phyloP scores from a whole-genome alignment of 2,888 invertebrate genomes.

The Aleiodes alternator region DNA sequence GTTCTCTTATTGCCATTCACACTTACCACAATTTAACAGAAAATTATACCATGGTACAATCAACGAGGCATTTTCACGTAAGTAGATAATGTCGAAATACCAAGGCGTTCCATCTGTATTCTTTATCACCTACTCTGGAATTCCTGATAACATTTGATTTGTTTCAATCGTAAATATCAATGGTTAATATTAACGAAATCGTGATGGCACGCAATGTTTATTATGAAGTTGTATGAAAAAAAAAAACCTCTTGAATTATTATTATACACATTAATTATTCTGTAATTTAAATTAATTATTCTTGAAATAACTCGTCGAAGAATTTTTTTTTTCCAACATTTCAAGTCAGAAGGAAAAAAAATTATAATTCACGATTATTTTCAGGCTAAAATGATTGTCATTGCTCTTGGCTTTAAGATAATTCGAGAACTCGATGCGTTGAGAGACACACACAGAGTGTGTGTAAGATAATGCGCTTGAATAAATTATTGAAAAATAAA shows the following conservation, averaged over 20 bases:
- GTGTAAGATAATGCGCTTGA: no score
- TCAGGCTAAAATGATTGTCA: background rate
- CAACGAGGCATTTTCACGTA: slow-evolving; percentile 5
- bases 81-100: slow-evolving; percentile 64
- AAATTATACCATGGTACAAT: slow-evolving; percentile 4
- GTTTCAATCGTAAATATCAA: slow-evolving; percentile 74
- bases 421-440: no score
- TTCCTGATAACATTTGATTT: slow-evolving; percentile 76
- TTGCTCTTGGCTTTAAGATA: background rate
- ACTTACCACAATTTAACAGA: slow-evolving; percentile 29
- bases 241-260: slow-evolving; percentile 2
- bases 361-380: background rate
- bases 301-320: no score
- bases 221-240: background rate
- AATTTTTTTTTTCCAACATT: background rate
- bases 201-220: slow-evolving; percentile 32
- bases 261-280: slow-evolving; percentile 1
- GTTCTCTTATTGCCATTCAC: slow-evolving; percentile 27
- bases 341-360: background rate
- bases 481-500: background rate
- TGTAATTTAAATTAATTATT: slow-evolving; percentile 11
- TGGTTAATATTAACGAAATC: slow-evolving; percentile 59
- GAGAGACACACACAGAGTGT: no score
- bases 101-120: slow-evolving; percentile 73
- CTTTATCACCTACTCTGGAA: slow-evolving; percentile 73